A percentile compares a stretch with the other conserved stretches of the same genome.
phyloP scores from a whole-genome alignment of 2,888 invertebrate species.

The Pristionchus japonicus region DNA sequence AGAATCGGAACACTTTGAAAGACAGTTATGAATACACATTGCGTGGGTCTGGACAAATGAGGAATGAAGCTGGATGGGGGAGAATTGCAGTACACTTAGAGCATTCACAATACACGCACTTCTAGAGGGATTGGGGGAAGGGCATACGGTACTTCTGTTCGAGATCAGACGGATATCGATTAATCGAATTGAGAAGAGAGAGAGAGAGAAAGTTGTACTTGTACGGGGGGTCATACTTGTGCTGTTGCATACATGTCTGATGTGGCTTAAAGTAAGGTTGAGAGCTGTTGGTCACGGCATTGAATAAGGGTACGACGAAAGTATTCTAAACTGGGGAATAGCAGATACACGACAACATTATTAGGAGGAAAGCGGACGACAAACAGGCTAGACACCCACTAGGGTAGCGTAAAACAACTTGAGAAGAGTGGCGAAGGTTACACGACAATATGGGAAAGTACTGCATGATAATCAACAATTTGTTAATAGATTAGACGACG shows the following conservation, averaged over 20 bases:
- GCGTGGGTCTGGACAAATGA: conserved; percentile 23
- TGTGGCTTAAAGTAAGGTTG: conserved; percentile 18
- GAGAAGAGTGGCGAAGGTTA: neutral
- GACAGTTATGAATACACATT: conserved; percentile 11
- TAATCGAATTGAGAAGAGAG: conserved; percentile 3
- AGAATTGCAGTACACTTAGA: neutral
- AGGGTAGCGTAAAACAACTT: conserved; percentile 34
- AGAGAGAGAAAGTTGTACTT: conserved; percentile 2
- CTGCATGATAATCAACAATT: neutral
- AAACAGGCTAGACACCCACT: conserved; percentile 7
- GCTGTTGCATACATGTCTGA: neutral
- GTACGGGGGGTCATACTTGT: conserved; percentile 15
- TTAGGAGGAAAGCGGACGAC: neutral
- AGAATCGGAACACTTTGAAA: conserved; percentile 23
- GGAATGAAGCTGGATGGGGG: neutral
- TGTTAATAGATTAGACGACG: neutral
- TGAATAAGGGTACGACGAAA: neutral
- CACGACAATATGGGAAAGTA: conserved; percentile 6
- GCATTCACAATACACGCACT: neutral
- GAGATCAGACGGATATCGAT: neutral
- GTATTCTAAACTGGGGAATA: neutral
- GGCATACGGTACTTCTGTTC: conserved; percentile 37
- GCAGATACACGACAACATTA: neutral
- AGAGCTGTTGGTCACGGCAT: conserved; percentile 12
- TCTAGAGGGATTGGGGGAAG: neutral